Base-by-base conservation (phyloP, 1,140 invertebrate genomes). In the Littorina saxatilis region DNA sequence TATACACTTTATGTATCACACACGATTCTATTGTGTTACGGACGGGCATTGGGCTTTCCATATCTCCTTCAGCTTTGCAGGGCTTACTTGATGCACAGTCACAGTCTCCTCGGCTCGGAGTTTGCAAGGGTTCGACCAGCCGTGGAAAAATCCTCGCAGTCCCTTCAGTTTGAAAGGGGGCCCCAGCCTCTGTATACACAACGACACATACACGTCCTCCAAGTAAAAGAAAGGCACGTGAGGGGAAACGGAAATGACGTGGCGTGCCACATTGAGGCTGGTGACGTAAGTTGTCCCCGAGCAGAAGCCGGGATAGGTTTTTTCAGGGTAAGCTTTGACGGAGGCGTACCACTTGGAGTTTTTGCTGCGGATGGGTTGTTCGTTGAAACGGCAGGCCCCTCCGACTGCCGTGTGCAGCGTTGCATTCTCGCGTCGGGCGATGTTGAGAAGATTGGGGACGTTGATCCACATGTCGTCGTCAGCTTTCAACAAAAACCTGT, bases 401-500 rank as follows among this genome's bases (percentile, higher is more conserved):
- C 73, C 81, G 2, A 86, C 40, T 37, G 77, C 68, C 17, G 20
- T 68, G 58, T 81, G 35, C 35, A 82, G 66, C 7, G 32, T 35
- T 17, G 52, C 39, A 23, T 52, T 43, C 20, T 79, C 39, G 23
- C 72, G 55, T 17, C 72, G 75, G 0, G 87, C 17, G 27, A 79
- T 23, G 63, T 75, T 47, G 75, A 83, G 5, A 39, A 88, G 32
- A 20, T 29, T 37, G 23, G 82, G 74, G 55, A 82, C 66, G 85
- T 94, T 93, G 5, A 94, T 84, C 83, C 91, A 93, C 86, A 93
- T 92, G 83, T 94, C 93, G 76, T 94, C 93, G 80, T 94, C 93
- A 50, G 91, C 91, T 83, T 94, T 93, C 74, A 94, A 83, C n/a
- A 93, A 70, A 82, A 86, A 92, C 83, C 40, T 81, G 20, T n/a